Percentiles rank a stretch among this genome's conserved stretches.
Evolutionary conservation across 2,797 vertebrate species (phyloP).

Genomic region (Leptoclinus maculatus): DNA sequence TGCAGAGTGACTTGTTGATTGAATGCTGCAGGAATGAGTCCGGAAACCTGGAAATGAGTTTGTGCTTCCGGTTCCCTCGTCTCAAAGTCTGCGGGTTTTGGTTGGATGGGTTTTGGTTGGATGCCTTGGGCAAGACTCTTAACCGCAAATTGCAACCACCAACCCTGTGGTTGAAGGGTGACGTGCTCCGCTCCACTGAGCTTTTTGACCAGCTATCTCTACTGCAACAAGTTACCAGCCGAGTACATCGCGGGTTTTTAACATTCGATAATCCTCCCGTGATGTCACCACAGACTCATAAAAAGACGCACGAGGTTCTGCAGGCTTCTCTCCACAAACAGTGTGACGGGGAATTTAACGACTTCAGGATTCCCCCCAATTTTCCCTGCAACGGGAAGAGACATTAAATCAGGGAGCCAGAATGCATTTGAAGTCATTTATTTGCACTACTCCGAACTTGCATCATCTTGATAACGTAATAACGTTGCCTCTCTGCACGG

Average conservation of each 20-base stretch:
- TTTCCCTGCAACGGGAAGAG: constrained; percentile 23
- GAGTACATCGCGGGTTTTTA: constrained; percentile 8
- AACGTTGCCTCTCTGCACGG: constrained; percentile 36
- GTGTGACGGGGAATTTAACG: constrained; percentile 51
- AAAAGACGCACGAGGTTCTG: constrained; percentile 15
- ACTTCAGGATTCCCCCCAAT: constrained; percentile 26
- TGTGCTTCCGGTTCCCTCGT: neutral
- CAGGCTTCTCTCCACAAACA: constrained; percentile 7
- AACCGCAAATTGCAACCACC: too few species aligned
- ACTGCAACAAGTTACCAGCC: neutral
- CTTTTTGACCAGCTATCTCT: neutral
- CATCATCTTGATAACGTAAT: constrained; percentile 51
- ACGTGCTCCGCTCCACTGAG: neutral
- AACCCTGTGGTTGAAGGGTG: too few species aligned
- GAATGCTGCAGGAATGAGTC: neutral
- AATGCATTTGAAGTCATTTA: constrained; percentile 53
- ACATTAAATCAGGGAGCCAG: constrained; percentile 38
- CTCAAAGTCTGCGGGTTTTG: neutral
- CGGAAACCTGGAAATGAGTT: neutral
- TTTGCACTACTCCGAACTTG: constrained; percentile 50
- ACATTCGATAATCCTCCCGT: constrained; percentile 4
- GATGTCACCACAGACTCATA: neutral
- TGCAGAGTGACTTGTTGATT: neutral
- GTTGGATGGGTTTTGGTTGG: too few species aligned
- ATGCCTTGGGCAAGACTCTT: too few species aligned